phyloP scores from a whole-genome alignment of 2,888 invertebrate species.

The Cinara cedri region DNA sequence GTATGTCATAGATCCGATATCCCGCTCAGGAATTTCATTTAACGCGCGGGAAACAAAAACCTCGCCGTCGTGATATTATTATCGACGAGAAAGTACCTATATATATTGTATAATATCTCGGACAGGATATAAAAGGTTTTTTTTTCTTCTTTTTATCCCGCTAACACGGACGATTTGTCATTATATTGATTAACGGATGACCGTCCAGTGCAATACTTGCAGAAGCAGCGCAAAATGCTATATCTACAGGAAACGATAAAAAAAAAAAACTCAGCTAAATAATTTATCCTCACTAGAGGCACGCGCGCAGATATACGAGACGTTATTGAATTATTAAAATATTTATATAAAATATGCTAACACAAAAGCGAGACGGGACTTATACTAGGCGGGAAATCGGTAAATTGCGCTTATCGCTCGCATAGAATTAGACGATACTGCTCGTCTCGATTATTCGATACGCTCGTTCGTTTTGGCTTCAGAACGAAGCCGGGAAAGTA shows the following conservation, averaged over 20 bases:
- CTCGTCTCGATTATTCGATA: too few relatives aligned
- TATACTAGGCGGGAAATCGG: too few relatives aligned
- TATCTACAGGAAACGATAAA: background rate
- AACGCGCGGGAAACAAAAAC: slow-evolving; percentile 27
- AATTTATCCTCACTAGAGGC: slow-evolving; percentile 21
- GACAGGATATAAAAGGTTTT: slow-evolving; percentile 7
- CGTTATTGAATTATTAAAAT: slow-evolving; percentile 15
- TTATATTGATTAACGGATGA: slow-evolving; percentile 47
- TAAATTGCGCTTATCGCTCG: too few relatives aligned
- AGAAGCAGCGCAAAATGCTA: background rate
- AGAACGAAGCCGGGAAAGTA: too few relatives aligned
- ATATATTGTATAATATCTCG: too few relatives aligned
- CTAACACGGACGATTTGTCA: slow-evolving; percentile 29
- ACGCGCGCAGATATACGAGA: background rate
- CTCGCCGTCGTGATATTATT: background rate
- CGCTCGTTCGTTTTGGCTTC: too few relatives aligned
- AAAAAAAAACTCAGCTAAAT: slow-evolving; percentile 29
- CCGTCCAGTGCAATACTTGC: background rate
- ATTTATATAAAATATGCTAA: background rate
- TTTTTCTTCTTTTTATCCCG: background rate
- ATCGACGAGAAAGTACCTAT: too few relatives aligned
- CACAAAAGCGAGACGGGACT: background rate
- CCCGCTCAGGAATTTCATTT: slow-evolving; percentile 34
- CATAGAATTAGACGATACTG: too few relatives aligned
- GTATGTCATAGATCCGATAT: slow-evolving; percentile 14